These are phyloP conservation scores for Okapia johnstoni DNA, from an alignment of 2,113 vertebrate genomes.

Conservation along the genomic window DNA sequence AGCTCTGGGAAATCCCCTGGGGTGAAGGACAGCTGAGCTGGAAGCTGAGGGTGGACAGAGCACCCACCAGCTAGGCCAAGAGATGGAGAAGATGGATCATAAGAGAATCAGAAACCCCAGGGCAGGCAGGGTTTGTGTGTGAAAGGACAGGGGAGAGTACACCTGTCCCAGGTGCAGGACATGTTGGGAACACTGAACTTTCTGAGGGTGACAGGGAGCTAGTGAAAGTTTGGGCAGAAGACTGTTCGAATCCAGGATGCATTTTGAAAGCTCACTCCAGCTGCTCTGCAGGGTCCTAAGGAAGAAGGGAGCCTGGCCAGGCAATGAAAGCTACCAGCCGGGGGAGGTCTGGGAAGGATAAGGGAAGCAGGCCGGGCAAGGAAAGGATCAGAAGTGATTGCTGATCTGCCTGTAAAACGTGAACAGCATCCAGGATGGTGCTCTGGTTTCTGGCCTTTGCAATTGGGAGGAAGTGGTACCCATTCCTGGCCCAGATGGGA, in stretches of 20 bases:
- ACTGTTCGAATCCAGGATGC: not conserved
- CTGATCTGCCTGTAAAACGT: not conserved
- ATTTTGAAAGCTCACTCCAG: not conserved
- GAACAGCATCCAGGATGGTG: not conserved
- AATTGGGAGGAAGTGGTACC: not conserved
- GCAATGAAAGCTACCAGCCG: fast-evolving
- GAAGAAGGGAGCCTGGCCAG: not conserved
- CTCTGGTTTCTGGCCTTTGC: not conserved
- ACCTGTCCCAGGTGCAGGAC: not conserved
- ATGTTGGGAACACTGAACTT: not conserved
- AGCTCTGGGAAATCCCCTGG: not conserved
- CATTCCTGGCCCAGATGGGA: not conserved
- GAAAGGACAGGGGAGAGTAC: not conserved
- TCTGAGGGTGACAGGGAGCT: not conserved
- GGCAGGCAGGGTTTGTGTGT: not conserved
- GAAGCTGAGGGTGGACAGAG: not conserved
- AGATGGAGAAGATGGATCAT: not conserved
- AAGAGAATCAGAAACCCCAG: not conserved
- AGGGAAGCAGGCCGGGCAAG: fast-evolving
- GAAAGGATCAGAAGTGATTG: not conserved
- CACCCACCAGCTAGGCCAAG: not conserved
- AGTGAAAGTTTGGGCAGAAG: not conserved
- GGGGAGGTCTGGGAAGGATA: not conserved
- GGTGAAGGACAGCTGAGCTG: not conserved
- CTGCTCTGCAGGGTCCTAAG: not conserved